A percentile compares a stretch with the other conserved stretches of the same genome.
These are phyloP conservation scores for Menura novaehollandiae DNA, from an alignment of 2,113 vertebrate species.

Conservation along the genomic window DNA sequence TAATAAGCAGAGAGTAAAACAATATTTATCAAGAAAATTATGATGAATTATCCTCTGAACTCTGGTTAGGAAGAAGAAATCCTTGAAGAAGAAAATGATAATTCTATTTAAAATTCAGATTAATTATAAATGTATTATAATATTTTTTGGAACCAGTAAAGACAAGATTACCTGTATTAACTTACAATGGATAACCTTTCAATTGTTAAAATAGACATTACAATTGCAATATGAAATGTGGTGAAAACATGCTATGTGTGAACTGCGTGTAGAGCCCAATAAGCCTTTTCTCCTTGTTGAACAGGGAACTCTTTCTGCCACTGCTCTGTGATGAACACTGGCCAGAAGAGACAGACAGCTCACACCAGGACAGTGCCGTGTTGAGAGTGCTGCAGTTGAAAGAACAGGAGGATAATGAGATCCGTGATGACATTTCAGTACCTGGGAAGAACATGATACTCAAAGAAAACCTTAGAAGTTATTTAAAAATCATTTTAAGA, in stretches of 20 bases:
- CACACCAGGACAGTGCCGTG: fast-evolving
- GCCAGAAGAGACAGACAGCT: neutral
- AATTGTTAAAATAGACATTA: neutral
- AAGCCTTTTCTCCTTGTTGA: neutral
- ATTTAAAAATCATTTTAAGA: neutral
- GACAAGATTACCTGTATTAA: neutral
- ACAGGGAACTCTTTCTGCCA: neutral
- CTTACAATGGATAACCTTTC: neutral
- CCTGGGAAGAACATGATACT: neutral
- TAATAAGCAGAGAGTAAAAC: neutral
- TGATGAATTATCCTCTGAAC: neutral
- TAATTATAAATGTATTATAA: neutral
- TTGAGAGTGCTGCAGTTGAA: neutral
- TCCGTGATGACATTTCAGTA: neutral
- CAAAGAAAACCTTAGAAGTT: neutral
- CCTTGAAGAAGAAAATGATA: neutral
- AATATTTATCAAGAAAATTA: neutral
- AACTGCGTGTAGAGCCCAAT: neutral
- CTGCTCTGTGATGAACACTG: neutral
- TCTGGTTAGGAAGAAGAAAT: neutral
- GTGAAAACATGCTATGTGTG: neutral
- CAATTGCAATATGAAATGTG: neutral
- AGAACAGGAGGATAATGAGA: neutral
- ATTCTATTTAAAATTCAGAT: neutral
- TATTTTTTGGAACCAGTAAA: neutral